phyloP scores from a whole-genome alignment of 2,113 vertebrate species.

The Amblyornis subalaris region DNA sequence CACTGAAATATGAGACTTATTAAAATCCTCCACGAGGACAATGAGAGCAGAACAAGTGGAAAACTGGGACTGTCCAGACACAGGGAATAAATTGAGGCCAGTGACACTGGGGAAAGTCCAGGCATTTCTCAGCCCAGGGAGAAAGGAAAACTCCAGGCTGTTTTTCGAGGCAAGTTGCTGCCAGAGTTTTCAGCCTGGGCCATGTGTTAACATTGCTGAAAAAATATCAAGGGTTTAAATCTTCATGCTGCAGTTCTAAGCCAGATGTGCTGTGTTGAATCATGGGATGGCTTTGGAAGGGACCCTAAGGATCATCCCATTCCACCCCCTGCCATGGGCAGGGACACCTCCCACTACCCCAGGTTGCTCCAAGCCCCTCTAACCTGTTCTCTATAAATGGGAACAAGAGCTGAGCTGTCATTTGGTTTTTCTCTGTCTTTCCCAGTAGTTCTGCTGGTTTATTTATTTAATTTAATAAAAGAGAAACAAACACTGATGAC shows the following conservation, averaged over 20 bases:
- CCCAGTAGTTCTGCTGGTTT: neutral
- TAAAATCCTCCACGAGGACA: neutral
- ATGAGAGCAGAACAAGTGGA: neutral
- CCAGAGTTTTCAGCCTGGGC: neutral
- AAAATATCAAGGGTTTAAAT: neutral
- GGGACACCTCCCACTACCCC: neutral
- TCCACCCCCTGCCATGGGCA: neutral
- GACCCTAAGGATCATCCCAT: neutral
- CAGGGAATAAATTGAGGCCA: neutral
- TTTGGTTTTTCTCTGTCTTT: rapidly evolving
- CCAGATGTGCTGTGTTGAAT: neutral
- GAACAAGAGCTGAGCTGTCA: neutral
- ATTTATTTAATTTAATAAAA: neutral
- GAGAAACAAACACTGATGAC: neutral
- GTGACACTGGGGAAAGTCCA: neutral
- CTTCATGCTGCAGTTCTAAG: rapidly evolving
- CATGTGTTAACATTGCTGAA: neutral
- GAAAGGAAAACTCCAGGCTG: neutral
- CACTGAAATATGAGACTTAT: neutral
- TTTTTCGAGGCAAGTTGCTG: neutral
- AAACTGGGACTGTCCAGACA: rapidly evolving
- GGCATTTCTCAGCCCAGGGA: rapidly evolving
- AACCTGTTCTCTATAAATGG: neutral
- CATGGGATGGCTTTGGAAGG: neutral
- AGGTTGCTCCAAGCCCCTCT: neutral